Percentiles rank a stretch among this genome's conserved stretches.
These are phyloP conservation scores for Ruditapes philippinarum DNA, from an alignment of 1,140 invertebrate genomes.

Conservation along the genomic window DNA sequence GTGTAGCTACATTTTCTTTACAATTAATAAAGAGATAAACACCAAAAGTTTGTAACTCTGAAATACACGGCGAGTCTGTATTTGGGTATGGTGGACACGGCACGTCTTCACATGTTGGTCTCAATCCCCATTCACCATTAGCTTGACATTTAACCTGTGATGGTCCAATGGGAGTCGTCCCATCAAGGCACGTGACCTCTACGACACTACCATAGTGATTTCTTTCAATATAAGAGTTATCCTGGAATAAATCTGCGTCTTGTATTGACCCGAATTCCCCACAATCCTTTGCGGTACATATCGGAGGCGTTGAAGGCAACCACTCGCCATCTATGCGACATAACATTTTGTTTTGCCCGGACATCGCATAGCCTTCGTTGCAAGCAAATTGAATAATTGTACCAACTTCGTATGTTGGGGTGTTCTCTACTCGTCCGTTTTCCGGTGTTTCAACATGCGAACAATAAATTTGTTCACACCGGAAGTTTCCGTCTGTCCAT, in stretches of 20 bases:
- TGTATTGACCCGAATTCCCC: slow-evolving; percentile 20
- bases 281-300: slow-evolving; percentile 6
- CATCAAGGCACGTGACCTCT: not conserved
- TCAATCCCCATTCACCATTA: slow-evolving; percentile 1
- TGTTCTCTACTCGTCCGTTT: not conserved
- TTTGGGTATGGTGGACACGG: not conserved
- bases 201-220: slow-evolving; percentile 38
- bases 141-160: not conserved
- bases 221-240: not conserved
- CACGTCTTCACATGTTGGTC: slow-evolving; percentile 1
- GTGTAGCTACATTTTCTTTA: not conserved
- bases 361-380: slow-evolving; percentile 24
- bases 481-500: slow-evolving; percentile 8
- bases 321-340: not conserved
- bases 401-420: not conserved
- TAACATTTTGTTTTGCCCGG: not conserved
- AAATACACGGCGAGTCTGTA: not conserved
- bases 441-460: not conserved
- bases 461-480: slow-evolving; percentile 4
- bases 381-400: not conserved
- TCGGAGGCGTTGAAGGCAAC: not conserved
- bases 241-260: not conserved
- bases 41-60: not conserved
- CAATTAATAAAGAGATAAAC: not conserved
- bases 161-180: not conserved